Base-by-base conservation (phyloP, 1,140 invertebrate genomes). In the Papilio dardanus region DNA sequence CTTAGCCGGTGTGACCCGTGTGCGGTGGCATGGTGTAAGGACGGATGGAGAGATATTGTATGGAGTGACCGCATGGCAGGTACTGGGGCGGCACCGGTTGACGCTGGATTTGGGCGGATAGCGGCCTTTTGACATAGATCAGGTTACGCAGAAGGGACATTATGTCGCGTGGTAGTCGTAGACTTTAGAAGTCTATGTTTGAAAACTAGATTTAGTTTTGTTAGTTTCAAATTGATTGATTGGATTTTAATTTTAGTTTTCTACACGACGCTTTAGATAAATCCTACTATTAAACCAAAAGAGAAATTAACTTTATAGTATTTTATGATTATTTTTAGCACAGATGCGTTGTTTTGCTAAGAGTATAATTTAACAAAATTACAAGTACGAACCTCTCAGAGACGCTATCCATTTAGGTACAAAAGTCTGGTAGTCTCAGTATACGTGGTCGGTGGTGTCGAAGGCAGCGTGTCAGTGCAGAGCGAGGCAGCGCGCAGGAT, bases 21-120 rank as follows among this genome's bases (percentile, higher is more conserved):
- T 75, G 81, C 58, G 4, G 42, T 4, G 12, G 40, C 14, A 16
- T 4, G 40, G 40, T 4, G 14, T n/a, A 54, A 67, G 75, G 76
- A 74, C 76, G 81, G 62, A 76, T 68, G 73, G 71, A 24, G 71
- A 50, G 74, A 75, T 81, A 81, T 81, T 81, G 79, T 73, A n/a
- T n/a, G n/a, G n/a, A n/a, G n/a, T 77, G 74, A 74, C 76, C 77
- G 81, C 62, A 76, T 77, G 83, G 35, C 35, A 37, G 35, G 35
- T 8, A 12, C 79, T 76, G 83, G 80, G 77, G 54, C 24, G 54
- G 24, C 24, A 75, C 79, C 79, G 81, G 88, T 86, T 85, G 33
- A 24, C 74, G 76, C 77, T 83, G 83, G 88, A 83, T 87, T 83
- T 83, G 78, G 83, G 81, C 81, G 86, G 86, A 79, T 79, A 71